Evolutionary conservation across 2,888 invertebrate genomes (phyloP).

Genomic region (Tachina grossa): DNA sequence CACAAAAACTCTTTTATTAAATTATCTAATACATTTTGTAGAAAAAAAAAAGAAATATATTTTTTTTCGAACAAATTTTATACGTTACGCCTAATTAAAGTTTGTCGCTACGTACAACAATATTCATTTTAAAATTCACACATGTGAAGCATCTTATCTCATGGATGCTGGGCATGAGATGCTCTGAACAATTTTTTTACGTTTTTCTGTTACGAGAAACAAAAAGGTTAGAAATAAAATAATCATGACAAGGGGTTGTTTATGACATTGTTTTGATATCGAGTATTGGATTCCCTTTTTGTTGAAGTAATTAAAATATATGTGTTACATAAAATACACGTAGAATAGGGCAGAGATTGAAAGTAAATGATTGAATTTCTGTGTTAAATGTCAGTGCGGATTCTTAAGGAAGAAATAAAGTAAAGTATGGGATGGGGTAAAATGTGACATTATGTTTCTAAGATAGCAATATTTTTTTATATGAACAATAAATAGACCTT

Average conservation of each 20-base stretch:
- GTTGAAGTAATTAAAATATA: slow-evolving; percentile 60
- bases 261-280: slow-evolving; percentile 52
- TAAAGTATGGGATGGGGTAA: neutral
- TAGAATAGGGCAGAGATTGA: slow-evolving; percentile 20
- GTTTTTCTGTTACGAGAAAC: slow-evolving; percentile 14
- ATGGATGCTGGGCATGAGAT: slow-evolving; percentile 48
- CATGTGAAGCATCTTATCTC: slow-evolving; percentile 33
- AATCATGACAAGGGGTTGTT: slow-evolving; percentile 66
- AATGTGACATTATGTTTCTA: neutral
- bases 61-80: no score
- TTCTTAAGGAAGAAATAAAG: slow-evolving; percentile 8
- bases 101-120: slow-evolving; percentile 46
- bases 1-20: slow-evolving; percentile 3
- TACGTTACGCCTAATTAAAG: slow-evolving; percentile 67
- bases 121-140: slow-evolving; percentile 53
- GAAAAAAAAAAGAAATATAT: slow-evolving; percentile 28
- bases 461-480: neutral
- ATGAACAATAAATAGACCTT: neutral
- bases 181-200: neutral
- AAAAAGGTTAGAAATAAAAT: slow-evolving; percentile 3
- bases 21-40: slow-evolving; percentile 42
- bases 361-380: slow-evolving; percentile 69
- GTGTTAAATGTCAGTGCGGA: slow-evolving; percentile 67
- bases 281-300: slow-evolving; percentile 41
- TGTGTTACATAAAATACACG: slow-evolving; percentile 22